Evolutionary conservation across 2,797 vertebrate genomes (phyloP).

Genomic region (Pyrrhura leucotis): DNA sequence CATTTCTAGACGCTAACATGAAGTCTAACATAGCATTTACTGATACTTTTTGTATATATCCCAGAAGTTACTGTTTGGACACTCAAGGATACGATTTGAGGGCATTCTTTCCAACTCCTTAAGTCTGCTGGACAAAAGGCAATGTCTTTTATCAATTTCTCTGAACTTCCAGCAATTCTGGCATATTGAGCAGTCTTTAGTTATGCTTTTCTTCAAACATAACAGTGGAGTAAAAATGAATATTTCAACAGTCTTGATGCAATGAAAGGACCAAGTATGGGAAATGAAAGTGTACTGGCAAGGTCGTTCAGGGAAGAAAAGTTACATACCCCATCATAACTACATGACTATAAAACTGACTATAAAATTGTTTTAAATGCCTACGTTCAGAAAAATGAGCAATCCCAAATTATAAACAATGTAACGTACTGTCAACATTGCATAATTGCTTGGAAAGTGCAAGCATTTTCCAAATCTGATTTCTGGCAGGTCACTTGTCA

Average conservation of each 20-base stretch:
- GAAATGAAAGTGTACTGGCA: neutral
- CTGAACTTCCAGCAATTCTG: neutral
- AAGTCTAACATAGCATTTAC: neutral
- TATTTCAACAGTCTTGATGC: neutral
- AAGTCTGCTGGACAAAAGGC: neutral
- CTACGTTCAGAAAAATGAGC: neutral
- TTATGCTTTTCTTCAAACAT: neutral
- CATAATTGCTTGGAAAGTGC: neutral
- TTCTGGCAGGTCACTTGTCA: neutral
- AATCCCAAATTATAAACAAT: neutral
- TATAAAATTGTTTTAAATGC: neutral
- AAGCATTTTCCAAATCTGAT: neutral
- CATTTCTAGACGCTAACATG: neutral
- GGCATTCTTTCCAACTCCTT: neutral
- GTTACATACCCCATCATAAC: neutral
- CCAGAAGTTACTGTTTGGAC: neutral
- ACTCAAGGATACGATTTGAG: neutral
- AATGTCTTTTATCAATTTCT: neutral
- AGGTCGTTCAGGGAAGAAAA: neutral
- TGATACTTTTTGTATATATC: neutral
- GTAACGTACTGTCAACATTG: neutral
- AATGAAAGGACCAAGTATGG: neutral
- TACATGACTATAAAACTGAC: neutral
- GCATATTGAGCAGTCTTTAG: neutral
- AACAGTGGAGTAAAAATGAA: neutral